Conservation (phyloP, 2,888 invertebrate species). For the Julus scanicus region DNA sequence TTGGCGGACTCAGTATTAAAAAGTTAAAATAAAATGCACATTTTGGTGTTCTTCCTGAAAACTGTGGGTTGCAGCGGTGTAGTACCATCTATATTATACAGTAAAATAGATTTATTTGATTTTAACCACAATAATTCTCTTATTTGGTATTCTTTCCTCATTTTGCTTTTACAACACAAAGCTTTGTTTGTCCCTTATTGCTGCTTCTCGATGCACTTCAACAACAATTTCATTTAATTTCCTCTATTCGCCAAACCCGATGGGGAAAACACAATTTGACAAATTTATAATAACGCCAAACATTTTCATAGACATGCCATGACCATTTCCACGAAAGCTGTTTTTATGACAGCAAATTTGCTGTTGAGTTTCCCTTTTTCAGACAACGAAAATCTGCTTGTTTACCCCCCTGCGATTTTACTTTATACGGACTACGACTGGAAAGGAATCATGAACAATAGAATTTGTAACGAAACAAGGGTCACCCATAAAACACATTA, state of each 20-base stretch:
- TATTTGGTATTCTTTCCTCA: background rate
- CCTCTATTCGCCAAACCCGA: background rate
- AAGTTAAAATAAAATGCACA: too few species aligned
- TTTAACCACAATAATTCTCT: background rate
- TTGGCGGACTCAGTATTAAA: too few species aligned
- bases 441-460: background rate
- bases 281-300: slow-evolving; percentile 26
- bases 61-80: too few species aligned
- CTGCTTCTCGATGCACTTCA: background rate
- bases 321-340: slow-evolving; percentile 35
- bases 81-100: background rate
- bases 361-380: background rate
- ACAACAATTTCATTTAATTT: background rate
- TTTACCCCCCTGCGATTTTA: slow-evolving; percentile 13
- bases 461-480: background rate
- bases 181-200: background rate
- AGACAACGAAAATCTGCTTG: slow-evolving; percentile 30
- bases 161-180: background rate
- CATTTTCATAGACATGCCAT: slow-evolving; percentile 23
- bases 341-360: slow-evolving; percentile 29
- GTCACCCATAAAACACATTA: background rate
- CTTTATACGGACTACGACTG: background rate
- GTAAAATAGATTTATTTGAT: background rate
- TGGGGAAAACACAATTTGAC: slow-evolving; percentile 30
- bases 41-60: too few species aligned